phyloP scores from a whole-genome alignment of 1,140 invertebrate genomes.

The Drosophila carrolli region DNA sequence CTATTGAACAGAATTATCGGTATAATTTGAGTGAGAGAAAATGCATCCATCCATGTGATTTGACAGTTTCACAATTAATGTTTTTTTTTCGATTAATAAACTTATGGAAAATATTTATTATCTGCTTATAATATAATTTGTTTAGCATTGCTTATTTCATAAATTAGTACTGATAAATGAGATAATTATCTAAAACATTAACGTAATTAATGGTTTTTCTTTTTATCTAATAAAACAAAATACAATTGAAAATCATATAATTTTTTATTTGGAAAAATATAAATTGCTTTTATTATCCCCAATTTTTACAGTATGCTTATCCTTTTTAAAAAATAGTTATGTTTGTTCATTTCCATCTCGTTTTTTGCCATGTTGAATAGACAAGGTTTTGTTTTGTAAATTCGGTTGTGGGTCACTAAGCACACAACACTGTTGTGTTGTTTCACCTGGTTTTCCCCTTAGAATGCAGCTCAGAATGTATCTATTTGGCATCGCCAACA shows the following conservation, averaged over 20 bases:
- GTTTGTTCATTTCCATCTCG: neutral
- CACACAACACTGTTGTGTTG: slow-evolving; percentile 3
- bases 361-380: neutral
- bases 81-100: no score
- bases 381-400: neutral
- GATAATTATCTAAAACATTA: no score
- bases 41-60: neutral
- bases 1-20: slow-evolving; percentile 20
- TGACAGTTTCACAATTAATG: neutral
- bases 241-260: no score
- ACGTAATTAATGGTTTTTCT: no score
- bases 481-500: slow-evolving; percentile 33
- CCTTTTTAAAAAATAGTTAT: no score
- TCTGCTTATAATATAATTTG: no score
- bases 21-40: neutral
- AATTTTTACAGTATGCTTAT: no score
- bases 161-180: no score
- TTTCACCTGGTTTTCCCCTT: neutral
- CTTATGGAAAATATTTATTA: no score
- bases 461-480: slow-evolving; percentile 26
- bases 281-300: no score
- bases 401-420: neutral
- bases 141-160: no score
- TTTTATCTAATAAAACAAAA: no score
- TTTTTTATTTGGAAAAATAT: neutral